These are phyloP conservation scores for Ganaspis brasiliensis DNA, from an alignment of 2,888 invertebrate species.

Conservation along the genomic window DNA sequence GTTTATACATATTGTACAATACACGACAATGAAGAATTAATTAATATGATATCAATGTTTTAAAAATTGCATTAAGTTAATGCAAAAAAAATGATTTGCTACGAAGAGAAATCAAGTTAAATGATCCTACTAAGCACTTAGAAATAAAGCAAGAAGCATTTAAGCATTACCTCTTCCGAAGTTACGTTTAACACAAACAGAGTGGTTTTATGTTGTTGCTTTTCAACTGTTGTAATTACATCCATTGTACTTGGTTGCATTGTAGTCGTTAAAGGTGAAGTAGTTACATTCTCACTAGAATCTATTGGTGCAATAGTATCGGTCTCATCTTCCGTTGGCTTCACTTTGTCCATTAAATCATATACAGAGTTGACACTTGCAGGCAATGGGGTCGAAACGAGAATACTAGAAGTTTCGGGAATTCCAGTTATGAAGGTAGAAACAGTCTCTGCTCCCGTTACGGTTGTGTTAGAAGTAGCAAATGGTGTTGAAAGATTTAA, in stretches of 20 bases:
- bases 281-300: slow-evolving; percentile 57
- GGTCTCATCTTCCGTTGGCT: slow-evolving; percentile 35
- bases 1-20: too few relatives aligned
- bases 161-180: slow-evolving; percentile 79
- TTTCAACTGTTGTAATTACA: slow-evolving; percentile 81
- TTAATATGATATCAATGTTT: too few relatives aligned
- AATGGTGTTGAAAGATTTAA: slow-evolving; percentile 54
- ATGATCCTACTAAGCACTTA: slow-evolving; percentile 8
- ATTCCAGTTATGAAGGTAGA: slow-evolving; percentile 58
- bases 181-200: slow-evolving; percentile 73
- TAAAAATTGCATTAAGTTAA: too few relatives aligned
- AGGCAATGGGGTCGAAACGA: slow-evolving; percentile 54
- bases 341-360: slow-evolving; percentile 49
- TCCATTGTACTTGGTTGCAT: slow-evolving; percentile 60
- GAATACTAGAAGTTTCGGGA: slow-evolving; percentile 52
- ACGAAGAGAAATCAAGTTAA: background rate
- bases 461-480: slow-evolving; percentile 64
- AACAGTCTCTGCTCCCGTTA: slow-evolving; percentile 61
- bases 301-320: slow-evolving; percentile 10
- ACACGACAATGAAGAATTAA: too few relatives aligned
- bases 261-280: slow-evolving; percentile 63
- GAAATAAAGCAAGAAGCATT: slow-evolving; percentile 59
- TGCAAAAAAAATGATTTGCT: background rate
- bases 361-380: background rate
- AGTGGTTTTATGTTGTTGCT: slow-evolving; percentile 67